phyloP scores from a whole-genome alignment of 2,888 invertebrate species.

The Stenoptilia bipunctidactyla region DNA sequence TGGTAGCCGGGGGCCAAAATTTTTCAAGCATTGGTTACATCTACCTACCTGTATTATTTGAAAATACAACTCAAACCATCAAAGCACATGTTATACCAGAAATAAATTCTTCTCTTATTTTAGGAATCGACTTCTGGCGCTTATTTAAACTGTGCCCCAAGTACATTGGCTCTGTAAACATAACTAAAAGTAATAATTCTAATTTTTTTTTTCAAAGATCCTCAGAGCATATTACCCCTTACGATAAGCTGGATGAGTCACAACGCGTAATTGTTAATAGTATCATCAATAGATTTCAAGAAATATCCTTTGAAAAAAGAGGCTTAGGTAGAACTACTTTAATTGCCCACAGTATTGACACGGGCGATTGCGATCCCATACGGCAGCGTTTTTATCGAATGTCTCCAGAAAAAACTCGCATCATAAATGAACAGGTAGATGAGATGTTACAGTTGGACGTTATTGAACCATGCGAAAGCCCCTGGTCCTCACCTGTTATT shows the following conservation, averaged over 20 bases:
- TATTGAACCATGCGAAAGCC: too few relatives aligned
- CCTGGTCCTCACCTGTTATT: too few relatives aligned
- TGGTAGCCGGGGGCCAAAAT: neutral
- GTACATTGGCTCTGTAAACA: neutral
- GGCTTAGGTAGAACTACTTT: neutral
- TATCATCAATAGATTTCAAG: neutral
- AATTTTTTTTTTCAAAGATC: too few relatives aligned
- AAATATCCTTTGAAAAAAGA: neutral
- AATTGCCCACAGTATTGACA: too few relatives aligned
- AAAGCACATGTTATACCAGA: slow-evolving; percentile 7
- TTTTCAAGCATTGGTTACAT: neutral
- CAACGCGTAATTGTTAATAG: neutral
- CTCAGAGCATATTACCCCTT: too few relatives aligned
- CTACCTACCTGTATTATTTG: neutral
- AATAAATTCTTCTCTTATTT: slow-evolving; percentile 4
- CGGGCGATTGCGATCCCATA: too few relatives aligned
- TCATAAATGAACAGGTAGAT: too few relatives aligned
- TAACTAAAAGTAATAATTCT: neutral
- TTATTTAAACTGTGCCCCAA: slow-evolving; percentile 2
- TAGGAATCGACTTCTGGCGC: slow-evolving; percentile 12
- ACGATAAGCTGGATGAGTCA: neutral
- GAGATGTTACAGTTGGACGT: too few relatives aligned
- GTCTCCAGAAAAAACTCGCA: too few relatives aligned
- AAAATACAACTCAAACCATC: neutral
- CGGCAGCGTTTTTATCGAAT: too few relatives aligned